These are phyloP conservation scores for Chrysemys picta DNA, from an alignment of 2,113 vertebrate species.

Conservation along the genomic window DNA sequence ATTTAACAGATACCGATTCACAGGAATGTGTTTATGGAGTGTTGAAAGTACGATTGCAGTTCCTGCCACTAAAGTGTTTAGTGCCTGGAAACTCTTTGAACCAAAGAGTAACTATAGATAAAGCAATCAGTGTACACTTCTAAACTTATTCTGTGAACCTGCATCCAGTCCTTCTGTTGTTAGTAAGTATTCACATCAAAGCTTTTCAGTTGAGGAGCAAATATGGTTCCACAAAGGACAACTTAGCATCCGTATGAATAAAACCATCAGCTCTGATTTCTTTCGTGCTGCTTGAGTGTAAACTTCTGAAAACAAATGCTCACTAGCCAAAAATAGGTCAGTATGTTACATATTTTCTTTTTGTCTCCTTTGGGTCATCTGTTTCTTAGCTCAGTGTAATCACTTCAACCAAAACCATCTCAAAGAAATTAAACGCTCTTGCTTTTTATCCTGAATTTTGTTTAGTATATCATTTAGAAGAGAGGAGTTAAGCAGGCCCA, in stretches of 20 bases:
- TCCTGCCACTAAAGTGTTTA: accelerated
- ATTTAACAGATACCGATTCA: accelerated
- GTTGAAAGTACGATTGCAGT: accelerated
- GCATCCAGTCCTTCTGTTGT: accelerated
- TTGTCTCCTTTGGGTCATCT: background rate
- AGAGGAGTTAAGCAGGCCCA: background rate
- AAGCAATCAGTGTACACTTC: background rate
- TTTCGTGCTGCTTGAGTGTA: background rate
- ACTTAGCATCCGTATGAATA: background rate
- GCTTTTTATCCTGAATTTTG: background rate
- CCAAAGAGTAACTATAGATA: background rate
- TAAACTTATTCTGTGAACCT: accelerated
- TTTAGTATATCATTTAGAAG: background rate
- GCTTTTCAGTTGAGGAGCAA: too few species aligned
- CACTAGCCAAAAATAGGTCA: background rate
- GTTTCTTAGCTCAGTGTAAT: background rate
- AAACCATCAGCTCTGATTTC: background rate
- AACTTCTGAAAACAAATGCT: background rate
- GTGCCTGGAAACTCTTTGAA: accelerated
- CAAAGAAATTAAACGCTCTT: background rate
- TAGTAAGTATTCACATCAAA: background rate
- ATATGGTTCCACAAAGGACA: background rate
- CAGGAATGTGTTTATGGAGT: accelerated
- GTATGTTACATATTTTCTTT: background rate
- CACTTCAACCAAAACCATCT: background rate